Evolutionary conservation across 2,797 vertebrate genomes (phyloP), one percentile per base, ranked within the genome.

Genomic region (Megaceryle alcyon): DNA sequence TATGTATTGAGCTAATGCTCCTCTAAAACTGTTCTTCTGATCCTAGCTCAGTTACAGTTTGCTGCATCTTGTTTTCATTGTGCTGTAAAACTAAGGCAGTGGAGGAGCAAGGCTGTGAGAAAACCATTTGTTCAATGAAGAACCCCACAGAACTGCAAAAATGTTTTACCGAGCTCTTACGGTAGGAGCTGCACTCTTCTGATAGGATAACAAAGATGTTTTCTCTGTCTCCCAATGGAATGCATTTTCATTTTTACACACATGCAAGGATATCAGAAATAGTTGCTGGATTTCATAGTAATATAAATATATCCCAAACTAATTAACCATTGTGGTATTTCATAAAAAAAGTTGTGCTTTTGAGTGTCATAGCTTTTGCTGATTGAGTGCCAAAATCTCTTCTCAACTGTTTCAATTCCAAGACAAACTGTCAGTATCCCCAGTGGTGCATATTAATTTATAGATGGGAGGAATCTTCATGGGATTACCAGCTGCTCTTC

Each of bases 401-500:
- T 92, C 68, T 90, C 92, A 86, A 70, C 14, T 25, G 35, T 79
- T 94, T 94, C n/a, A 85, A 23, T 92, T 95, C 71, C 64, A 86
- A 92, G 82, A 92, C 15, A 85, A 94, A 91, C n/a, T 87, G 64
- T 73, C 82, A 76, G 75, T 54, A 94, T 93, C 33, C 86, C 79
- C 59, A 92, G 54, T 56, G 89, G 61, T 4, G 2, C 20, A 41
- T 63, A 81, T 56, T 86, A 93, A 91, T 83, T 94, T 91, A 96
- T 56, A 95, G 94, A 92, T 15, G 72, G 92, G 41, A 19, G 56
- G 69, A 46, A 82, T 94, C 72, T 92, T 93, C 76, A 81, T 48
- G 39, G 54, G 61, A 94, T 97, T 96, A 94, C 84, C 96, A 92
- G 94, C 72, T 96, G 96, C 66, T 96, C 84, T 94, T 96, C 94